Conservation (phyloP, 1,140 invertebrate species). For the Meteorus sp. region DNA sequence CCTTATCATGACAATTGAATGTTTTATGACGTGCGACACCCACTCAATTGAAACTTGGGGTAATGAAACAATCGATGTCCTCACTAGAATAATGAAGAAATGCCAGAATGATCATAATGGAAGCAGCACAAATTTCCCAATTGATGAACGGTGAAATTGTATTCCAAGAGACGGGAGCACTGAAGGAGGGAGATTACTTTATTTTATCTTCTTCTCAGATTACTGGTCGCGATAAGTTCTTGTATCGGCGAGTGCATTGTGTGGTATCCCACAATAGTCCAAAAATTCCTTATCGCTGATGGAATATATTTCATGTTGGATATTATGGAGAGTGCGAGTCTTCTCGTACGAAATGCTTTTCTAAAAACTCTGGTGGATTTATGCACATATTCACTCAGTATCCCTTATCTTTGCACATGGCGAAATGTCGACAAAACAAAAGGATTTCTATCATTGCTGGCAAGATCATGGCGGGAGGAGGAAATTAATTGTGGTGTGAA, state of each 20-base stretch:
- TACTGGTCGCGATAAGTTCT: conserved; percentile 37
- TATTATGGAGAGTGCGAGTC: conserved; percentile 29
- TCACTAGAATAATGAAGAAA: conserved; percentile 30
- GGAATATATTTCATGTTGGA: conserved; percentile 27
- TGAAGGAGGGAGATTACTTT: neutral
- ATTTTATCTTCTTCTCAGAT: conserved; percentile 29
- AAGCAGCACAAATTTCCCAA: no score
- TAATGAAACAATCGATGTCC: conserved; percentile 27
- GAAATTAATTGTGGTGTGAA: conserved; percentile 35
- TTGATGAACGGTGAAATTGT: conserved; percentile 41
- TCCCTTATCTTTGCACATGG: conserved; percentile 43
- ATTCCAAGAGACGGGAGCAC: neutral
- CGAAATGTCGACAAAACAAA: conserved; percentile 35
- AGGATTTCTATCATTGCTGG: conserved; percentile 39
- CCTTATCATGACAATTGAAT: conserved; percentile 32
- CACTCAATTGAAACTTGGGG: conserved; percentile 24
- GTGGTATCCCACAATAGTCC: conserved; percentile 21
- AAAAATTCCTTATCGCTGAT: conserved; percentile 34
- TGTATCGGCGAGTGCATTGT: conserved; percentile 43
- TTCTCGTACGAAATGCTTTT: conserved; percentile 36
- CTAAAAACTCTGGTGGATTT: conserved; percentile 41
- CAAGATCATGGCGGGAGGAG: conserved; percentile 44
- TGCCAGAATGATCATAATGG: conserved; percentile 33
- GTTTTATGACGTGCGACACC: conserved; percentile 26
- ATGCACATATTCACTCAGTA: conserved; percentile 29